A percentile compares a stretch with the other conserved stretches of the same genome.
These are phyloP conservation scores for Eupelmus urozonus DNA, from an alignment of 2,888 invertebrate genomes.

Conservation along the genomic window DNA sequence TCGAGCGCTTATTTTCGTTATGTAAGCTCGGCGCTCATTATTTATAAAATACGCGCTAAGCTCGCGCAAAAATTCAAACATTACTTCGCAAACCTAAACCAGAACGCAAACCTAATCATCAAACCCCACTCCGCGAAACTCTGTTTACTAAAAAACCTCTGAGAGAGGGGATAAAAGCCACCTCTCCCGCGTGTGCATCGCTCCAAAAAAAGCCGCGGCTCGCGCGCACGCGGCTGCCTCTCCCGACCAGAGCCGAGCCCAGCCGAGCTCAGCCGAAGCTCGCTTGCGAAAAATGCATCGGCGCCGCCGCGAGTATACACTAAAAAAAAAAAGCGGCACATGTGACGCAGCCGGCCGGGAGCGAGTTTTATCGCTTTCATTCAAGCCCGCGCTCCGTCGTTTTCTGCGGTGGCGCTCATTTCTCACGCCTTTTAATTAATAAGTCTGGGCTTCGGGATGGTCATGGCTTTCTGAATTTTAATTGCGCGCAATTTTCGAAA, in stretches of 20 bases:
- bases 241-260: neutral
- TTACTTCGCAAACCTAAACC: too few relatives aligned
- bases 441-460: neutral
- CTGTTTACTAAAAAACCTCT: too few relatives aligned
- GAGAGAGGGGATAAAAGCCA: too few relatives aligned
- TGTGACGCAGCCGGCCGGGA: constrained; percentile 9
- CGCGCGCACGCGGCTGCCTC: too few relatives aligned
- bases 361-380: constrained; percentile 39
- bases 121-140: too few relatives aligned
- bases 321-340: constrained; percentile 11
- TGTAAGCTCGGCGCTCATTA: too few relatives aligned
- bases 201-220: constrained; percentile 9
- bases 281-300: neutral
- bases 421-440: constrained; percentile 40
- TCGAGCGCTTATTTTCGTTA: neutral
- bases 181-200: too few relatives aligned
- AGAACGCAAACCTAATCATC: too few relatives aligned
- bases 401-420: neutral
- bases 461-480: neutral
- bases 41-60: too few relatives aligned
- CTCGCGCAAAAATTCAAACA: too few relatives aligned
- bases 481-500: neutral
- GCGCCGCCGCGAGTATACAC: neutral
- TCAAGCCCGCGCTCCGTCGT: constrained; percentile 26
- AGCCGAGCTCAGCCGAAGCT: constrained; percentile 6